Evolutionary conservation across 2,113 vertebrate genomes (phyloP).

Genomic region (Rhineura floridana): DNA sequence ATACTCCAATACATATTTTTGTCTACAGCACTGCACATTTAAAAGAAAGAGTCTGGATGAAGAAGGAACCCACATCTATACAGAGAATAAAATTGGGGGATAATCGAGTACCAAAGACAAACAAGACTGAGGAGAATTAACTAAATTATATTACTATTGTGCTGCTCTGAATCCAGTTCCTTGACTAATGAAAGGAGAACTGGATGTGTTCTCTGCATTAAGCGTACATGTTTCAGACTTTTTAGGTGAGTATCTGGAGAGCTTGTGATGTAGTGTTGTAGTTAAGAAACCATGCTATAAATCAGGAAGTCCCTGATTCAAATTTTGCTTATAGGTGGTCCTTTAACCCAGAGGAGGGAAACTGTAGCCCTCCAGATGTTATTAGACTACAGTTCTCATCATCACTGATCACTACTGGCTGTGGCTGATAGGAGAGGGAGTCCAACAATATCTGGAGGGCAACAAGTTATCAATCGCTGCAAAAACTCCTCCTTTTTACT

Average conservation of each 20-base stretch:
- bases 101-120: not conserved
- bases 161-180: not conserved
- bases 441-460: no score
- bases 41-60: not conserved
- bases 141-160: not conserved
- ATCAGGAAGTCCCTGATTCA: not conserved
- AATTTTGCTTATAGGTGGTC: not conserved
- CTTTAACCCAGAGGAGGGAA: not conserved
- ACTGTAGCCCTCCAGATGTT: no score
- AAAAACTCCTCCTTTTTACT: not conserved
- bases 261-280: not conserved
- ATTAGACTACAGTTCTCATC: no score
- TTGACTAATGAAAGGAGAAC: not conserved
- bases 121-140: not conserved
- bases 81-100: not conserved
- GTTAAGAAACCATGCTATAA: not conserved
- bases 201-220: not conserved
- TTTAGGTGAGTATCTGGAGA: not conserved
- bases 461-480: not conserved
- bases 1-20: not conserved
- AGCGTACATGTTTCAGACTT: not conserved
- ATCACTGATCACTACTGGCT: no score
- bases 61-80: not conserved
- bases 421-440: no score
- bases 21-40: not conserved